Conservation (phyloP, 2,888 invertebrate genomes). For the Caenorhabditis sulstoni region DNA sequence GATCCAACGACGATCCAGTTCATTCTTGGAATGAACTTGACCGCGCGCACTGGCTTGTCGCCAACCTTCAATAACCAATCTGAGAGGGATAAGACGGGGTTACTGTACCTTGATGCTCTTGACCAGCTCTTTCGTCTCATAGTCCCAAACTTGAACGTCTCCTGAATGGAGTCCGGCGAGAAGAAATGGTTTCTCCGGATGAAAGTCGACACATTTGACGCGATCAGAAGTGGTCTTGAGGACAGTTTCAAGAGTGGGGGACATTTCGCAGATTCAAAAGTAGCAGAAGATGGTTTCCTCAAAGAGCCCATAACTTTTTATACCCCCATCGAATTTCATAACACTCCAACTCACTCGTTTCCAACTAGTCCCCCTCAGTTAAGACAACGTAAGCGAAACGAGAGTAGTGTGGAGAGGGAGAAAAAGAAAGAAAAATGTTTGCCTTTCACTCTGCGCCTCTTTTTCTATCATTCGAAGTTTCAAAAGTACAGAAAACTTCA, state of each 20-base stretch:
- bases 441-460: not conserved
- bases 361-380: not conserved
- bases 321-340: constrained; percentile 20
- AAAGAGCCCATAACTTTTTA: not conserved
- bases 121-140: constrained; percentile 88
- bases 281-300: not conserved
- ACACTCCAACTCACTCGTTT: constrained; percentile 7
- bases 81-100: too few relatives aligned
- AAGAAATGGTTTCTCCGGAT: constrained; percentile 97
- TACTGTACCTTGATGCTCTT: constrained; percentile 83
- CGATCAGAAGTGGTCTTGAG: constrained; percentile 96
- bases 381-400: not conserved
- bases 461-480: not conserved
- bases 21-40: constrained; percentile 92
- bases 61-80: too few relatives aligned
- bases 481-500: too few relatives aligned
- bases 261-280: not conserved
- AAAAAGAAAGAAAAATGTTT: not conserved
- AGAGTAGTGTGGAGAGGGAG: not conserved
- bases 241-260: constrained; percentile 90
- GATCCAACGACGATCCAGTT: constrained; percentile 98
- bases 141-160: constrained; percentile 98
- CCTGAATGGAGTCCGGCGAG: constrained; percentile 96
- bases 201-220: constrained; percentile 96
- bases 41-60: constrained; percentile 95